Percentiles rank a stretch among this genome's conserved stretches.
phyloP scores from a whole-genome alignment of 2,113 vertebrate genomes.

The Hippocampus mohnikei region DNA sequence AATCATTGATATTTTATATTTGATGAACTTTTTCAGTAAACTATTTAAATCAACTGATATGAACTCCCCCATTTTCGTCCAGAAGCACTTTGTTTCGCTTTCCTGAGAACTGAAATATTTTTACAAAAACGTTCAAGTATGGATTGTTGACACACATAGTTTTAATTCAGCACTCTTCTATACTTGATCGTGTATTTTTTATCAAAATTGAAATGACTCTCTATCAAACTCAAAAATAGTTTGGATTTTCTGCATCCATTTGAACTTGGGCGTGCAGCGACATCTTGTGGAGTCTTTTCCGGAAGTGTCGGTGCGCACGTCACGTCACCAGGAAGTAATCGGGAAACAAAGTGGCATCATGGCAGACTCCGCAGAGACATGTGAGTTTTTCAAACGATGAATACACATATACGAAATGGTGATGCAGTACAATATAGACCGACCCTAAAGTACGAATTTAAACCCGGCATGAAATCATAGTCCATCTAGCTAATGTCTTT shows the following conservation, averaged over 20 bases:
- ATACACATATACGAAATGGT: neutral
- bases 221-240: neutral
- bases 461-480: accelerated
- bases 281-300: conserved; percentile 22
- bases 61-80: too few relatives aligned
- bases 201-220: neutral
- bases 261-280: conserved; percentile 10
- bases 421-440: neutral
- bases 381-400: conserved; percentile 56
- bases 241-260: neutral
- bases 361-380: conserved; percentile 67
- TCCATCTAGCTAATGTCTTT: neutral
- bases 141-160: too few relatives aligned
- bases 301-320: neutral
- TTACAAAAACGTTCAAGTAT: too few relatives aligned
- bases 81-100: too few relatives aligned
- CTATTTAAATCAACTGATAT: too few relatives aligned
- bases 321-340: conserved; percentile 55
- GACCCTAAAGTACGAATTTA: accelerated
- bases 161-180: too few relatives aligned
- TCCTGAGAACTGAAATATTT: too few relatives aligned
- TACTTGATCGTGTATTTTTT: too few relatives aligned
- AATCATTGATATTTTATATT: too few relatives aligned
- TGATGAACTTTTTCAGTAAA: too few relatives aligned
- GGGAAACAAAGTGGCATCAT: conserved; percentile 43